phyloP scores from a whole-genome alignment of 2,113 vertebrate species.

The Pomatostomus ruficeps region DNA sequence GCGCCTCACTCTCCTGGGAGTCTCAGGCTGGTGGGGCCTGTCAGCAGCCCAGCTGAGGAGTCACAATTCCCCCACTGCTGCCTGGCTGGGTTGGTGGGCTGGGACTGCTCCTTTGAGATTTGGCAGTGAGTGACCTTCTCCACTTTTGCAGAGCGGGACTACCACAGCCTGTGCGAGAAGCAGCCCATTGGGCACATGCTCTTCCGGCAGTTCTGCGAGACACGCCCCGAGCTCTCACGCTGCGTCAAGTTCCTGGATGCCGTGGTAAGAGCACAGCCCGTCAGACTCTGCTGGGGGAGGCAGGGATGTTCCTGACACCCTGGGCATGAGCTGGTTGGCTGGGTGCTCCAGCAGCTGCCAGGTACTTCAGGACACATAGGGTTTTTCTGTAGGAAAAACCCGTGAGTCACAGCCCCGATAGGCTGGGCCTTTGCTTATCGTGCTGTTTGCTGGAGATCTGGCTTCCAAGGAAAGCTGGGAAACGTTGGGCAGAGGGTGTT shows the following conservation, averaged over 20 bases:
- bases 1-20: background rate
- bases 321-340: background rate
- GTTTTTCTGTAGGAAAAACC: background rate
- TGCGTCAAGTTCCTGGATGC: constrained; percentile 92
- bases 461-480: background rate
- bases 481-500: background rate
- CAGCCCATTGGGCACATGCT: constrained; percentile 91
- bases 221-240: constrained; percentile 82
- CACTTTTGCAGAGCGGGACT: constrained; percentile 83
- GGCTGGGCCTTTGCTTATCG: background rate
- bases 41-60: background rate
- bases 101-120: background rate
- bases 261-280: constrained; percentile 78
- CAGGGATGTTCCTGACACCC: background rate
- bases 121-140: background rate
- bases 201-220: constrained; percentile 93
- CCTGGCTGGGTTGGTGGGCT: background rate
- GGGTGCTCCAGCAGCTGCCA: background rate
- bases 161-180: constrained; percentile 89
- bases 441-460: background rate
- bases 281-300: background rate
- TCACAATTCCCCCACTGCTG: background rate
- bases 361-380: background rate
- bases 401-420: background rate
- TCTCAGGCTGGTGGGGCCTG: background rate